Evolutionary conservation across 2,888 invertebrate species (phyloP).

Genomic region (Omphaloscelis lunosa): DNA sequence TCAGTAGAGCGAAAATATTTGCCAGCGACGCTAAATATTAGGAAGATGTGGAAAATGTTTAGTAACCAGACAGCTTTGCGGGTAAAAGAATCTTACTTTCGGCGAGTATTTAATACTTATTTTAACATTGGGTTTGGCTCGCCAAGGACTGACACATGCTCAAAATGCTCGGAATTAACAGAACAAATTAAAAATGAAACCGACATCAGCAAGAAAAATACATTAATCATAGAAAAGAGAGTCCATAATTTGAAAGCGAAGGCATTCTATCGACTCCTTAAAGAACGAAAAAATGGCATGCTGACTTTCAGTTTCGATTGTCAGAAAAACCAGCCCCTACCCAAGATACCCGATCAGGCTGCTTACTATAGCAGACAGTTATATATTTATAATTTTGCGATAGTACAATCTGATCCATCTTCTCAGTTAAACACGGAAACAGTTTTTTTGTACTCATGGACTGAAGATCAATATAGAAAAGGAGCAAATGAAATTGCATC

Average conservation of each 20-base stretch:
- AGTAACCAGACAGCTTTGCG: constrained; percentile 9
- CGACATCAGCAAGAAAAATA: constrained; percentile 33
- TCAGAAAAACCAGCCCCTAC: constrained; percentile 22
- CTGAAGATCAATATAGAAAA: background rate
- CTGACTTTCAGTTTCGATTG: constrained; percentile 2
- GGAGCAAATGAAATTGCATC: constrained; percentile 6
- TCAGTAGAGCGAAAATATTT: constrained; percentile 18
- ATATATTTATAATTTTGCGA: constrained; percentile 65
- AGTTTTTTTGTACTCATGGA: background rate
- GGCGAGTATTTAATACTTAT: background rate
- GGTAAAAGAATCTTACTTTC: constrained; percentile 7
- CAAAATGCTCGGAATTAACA: no score
- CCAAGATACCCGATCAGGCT: constrained; percentile 56
- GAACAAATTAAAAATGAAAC: constrained; percentile 52
- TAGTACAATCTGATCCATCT: background rate
- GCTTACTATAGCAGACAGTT: constrained; percentile 45
- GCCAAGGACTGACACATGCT: no score
- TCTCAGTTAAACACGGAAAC: background rate
- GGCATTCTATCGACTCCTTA: constrained; percentile 44
- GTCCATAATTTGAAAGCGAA: constrained; percentile 45
- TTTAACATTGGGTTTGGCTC: no score
- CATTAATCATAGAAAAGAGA: constrained; percentile 45
- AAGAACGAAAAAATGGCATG: constrained; percentile 37
- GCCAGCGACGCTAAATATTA: constrained; percentile 10
- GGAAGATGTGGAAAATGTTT: constrained; percentile 17